These are phyloP conservation scores for Lampris megalopsis DNA, from an alignment of 2,113 vertebrate species.

Conservation along the genomic window DNA sequence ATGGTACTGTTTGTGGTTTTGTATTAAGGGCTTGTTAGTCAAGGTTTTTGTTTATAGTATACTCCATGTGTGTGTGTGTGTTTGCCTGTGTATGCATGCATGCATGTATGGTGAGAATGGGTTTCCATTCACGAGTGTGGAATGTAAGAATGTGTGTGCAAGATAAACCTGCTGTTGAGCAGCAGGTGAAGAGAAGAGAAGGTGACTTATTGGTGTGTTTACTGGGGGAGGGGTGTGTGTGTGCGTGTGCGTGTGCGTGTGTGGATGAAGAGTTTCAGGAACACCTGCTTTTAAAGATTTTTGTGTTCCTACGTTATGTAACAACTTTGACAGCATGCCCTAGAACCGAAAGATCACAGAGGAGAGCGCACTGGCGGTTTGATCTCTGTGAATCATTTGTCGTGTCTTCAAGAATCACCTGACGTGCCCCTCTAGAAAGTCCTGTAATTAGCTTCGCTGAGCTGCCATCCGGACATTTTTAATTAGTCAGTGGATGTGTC, in stretches of 20 bases:
- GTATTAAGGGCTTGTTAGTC: neutral
- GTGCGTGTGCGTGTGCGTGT: no score
- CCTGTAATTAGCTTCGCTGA: neutral
- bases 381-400: neutral
- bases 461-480: slow-evolving; percentile 6
- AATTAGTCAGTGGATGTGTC: neutral
- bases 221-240: neutral
- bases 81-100: neutral
- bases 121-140: neutral
- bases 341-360: slow-evolving; percentile 46
- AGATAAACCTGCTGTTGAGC: no score
- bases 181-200: no score
- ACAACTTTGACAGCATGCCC: neutral
- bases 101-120: slow-evolving; percentile 16
- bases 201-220: neutral
- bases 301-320: neutral
- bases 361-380: slow-evolving; percentile 1
- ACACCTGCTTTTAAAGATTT: no score
- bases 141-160: neutral
- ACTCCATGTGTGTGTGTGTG: neutral
- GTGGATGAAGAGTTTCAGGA: neutral
- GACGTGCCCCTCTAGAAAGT: no score
- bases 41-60: neutral
- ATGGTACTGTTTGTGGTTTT: neutral
- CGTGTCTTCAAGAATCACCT: neutral